Conservation (phyloP, 53 echinoderm and acorn worm species). For the Henricia sp. region DNA sequence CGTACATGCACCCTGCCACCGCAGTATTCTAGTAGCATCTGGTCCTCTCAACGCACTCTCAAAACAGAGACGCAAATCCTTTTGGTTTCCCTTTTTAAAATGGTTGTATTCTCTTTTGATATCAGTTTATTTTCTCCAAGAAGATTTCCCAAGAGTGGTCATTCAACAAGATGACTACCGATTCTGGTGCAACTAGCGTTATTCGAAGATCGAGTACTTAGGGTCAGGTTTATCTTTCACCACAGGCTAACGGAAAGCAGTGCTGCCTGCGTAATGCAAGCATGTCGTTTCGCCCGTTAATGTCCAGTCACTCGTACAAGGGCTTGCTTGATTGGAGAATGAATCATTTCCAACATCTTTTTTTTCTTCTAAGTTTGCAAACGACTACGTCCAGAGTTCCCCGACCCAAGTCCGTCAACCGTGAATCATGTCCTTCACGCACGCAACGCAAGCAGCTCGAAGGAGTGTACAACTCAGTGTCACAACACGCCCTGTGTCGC, state of each 20-base stretch:
- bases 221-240: too few species aligned
- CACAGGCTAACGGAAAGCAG: too few species aligned
- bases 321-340: constrained; percentile 14
- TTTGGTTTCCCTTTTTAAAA: too few species aligned
- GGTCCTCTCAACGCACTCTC: background rate
- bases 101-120: too few species aligned
- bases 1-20: constrained; percentile 58
- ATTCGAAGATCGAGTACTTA: too few species aligned
- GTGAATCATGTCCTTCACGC: constrained; percentile 14
- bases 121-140: too few species aligned
- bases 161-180: too few species aligned
- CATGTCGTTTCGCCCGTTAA: constrained; percentile 12
- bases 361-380: constrained; percentile 4
- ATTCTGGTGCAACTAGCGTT: too few species aligned
- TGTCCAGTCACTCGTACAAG: constrained; percentile 2
- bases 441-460: background rate
- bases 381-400: constrained; percentile 3
- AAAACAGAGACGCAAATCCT: too few species aligned
- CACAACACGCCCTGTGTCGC: constrained; percentile 5
- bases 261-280: background rate
- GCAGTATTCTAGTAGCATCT: constrained; percentile 56
- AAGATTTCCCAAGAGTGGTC: too few species aligned
- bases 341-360: constrained; percentile 61
- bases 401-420: constrained; percentile 18
- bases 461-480: constrained; percentile 22